A percentile compares a stretch with the other conserved stretches of the same genome.
These are phyloP conservation scores for Cerastoderma edule DNA, from an alignment of 2,888 invertebrate species.

Conservation along the genomic window DNA sequence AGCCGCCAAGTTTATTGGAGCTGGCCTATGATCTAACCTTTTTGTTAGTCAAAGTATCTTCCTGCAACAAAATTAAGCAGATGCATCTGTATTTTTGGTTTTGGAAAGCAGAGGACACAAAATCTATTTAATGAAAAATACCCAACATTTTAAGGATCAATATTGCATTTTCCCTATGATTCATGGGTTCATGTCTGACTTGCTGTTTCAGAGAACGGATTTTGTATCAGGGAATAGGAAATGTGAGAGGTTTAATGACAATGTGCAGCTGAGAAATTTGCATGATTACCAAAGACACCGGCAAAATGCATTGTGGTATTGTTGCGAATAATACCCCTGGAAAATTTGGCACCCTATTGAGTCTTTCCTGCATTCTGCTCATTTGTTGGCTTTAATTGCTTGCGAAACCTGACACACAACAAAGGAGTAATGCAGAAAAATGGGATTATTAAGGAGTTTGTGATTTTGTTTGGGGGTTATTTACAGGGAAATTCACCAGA, in stretches of 20 bases:
- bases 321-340: background rate
- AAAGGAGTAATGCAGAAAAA: conserved; percentile 11
- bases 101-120: no score
- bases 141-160: no score
- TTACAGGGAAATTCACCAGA: background rate
- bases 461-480: background rate
- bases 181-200: no score
- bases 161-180: no score
- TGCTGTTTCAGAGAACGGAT: no score
- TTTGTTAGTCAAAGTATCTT: no score
- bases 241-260: conserved; percentile 14
- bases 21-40: no score
- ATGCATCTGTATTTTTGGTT: no score
- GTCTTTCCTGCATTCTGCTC: background rate
- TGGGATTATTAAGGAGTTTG: background rate
- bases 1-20: no score
- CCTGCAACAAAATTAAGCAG: no score
- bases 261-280: conserved; percentile 16
- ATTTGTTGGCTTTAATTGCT: background rate
- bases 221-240: no score
- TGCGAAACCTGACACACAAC: background rate
- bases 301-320: conserved; percentile 3
- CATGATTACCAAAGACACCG: conserved; percentile 4
- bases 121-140: no score
- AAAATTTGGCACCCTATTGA: background rate